phyloP scores from a whole-genome alignment of 2,797 vertebrate genomes.

The Gymnothorax reevesii region DNA sequence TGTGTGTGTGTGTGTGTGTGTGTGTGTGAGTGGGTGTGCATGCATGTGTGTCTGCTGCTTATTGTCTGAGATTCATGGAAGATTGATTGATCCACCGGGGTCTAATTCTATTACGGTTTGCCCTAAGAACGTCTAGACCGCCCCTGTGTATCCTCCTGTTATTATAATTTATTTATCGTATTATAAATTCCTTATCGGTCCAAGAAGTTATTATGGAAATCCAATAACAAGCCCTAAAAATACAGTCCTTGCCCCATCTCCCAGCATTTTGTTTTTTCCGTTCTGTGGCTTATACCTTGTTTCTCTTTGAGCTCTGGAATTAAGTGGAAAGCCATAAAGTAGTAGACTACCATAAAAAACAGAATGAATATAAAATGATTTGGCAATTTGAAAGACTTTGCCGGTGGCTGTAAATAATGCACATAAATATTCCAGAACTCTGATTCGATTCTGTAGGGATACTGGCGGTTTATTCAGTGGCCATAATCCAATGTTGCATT shows the following conservation, averaged over 20 bases:
- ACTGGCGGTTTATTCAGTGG: background rate
- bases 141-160: conserved; percentile 53
- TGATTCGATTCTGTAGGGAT: conserved; percentile 21
- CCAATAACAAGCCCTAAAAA: conserved; percentile 54
- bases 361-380: conserved; percentile 49
- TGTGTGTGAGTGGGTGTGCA: conserved; percentile 9
- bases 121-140: conserved; percentile 54
- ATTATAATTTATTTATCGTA: conserved; percentile 63
- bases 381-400: conserved; percentile 27
- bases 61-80: conserved; percentile 35
- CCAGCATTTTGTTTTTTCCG: conserved; percentile 46
- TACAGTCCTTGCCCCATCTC: conserved; percentile 40
- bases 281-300: conserved; percentile 43
- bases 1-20: conserved; percentile 18
- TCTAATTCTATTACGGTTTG: conserved; percentile 63
- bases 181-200: conserved; percentile 63
- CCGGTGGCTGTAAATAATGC: conserved; percentile 17
- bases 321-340: conserved; percentile 54
- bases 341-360: conserved; percentile 43
- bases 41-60: conserved; percentile 4
- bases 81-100: conserved; percentile 60
- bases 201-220: conserved; percentile 57
- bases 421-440: conserved; percentile 23
- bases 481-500: conserved; percentile 20
- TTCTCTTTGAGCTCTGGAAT: conserved; percentile 39